Conservation (phyloP, 1,140 invertebrate genomes). For the Hylyphantes graminicola region DNA sequence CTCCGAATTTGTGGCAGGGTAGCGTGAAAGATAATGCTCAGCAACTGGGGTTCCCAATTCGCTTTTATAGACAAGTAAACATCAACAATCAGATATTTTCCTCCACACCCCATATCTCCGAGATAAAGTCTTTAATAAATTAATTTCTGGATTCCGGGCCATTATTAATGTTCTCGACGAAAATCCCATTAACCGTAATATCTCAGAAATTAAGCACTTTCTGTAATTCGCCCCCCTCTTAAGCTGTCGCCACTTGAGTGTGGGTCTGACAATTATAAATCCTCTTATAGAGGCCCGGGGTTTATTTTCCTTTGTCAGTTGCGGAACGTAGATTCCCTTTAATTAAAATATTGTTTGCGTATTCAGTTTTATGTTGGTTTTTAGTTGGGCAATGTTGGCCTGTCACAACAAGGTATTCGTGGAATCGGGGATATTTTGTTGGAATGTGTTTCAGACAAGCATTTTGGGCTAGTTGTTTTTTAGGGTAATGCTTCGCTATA, state of each 20-base stretch:
- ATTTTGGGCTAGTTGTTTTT: background rate
- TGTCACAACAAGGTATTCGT: too few species aligned
- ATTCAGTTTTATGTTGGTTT: too few species aligned
- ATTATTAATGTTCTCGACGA: conserved; percentile 34
- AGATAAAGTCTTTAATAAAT: conserved; percentile 32
- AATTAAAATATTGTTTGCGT: conserved; percentile 31
- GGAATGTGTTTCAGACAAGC: conserved; percentile 16
- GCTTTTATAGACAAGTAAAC: too few species aligned
- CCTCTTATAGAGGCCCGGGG: background rate
- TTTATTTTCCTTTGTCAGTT: background rate
- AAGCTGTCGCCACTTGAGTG: background rate
- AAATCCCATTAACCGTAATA: conserved; percentile 52
- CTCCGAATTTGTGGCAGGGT: too few species aligned
- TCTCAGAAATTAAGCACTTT: conserved; percentile 43
- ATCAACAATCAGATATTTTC: conserved; percentile 1
- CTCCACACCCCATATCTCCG: conserved; percentile 2
- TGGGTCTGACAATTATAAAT: conserved; percentile 49
- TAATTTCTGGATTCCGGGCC: conserved; percentile 39
- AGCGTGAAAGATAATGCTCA: too few species aligned
- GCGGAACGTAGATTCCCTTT: conserved; percentile 6
- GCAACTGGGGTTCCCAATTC: background rate
- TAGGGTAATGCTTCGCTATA: too few species aligned
- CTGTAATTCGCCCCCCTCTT: conserved; percentile 5
- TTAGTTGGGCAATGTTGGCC: too few species aligned
- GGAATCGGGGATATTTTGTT: background rate